Percentiles rank a stretch among this genome's conserved stretches.
Conservation (phyloP, 2,797 vertebrate genomes). For the Phoebastria nigripes region DNA sequence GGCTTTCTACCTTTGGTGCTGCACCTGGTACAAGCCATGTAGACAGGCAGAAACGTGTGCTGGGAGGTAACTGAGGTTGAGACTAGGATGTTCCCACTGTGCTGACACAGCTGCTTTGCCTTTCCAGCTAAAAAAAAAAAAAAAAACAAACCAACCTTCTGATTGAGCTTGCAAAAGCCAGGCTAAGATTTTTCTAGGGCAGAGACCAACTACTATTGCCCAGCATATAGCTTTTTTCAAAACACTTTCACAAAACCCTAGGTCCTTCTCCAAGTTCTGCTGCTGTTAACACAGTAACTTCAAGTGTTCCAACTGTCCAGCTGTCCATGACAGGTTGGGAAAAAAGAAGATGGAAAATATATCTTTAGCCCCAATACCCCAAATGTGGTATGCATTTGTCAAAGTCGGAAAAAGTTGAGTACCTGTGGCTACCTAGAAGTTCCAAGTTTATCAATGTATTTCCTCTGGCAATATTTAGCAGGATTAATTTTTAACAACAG, state of each 20-base stretch:
- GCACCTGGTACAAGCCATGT: background rate
- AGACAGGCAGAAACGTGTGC: background rate
- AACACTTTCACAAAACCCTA: background rate
- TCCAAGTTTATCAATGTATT: background rate
- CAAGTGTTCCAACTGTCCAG: background rate
- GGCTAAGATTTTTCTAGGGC: background rate
- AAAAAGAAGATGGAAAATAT: background rate
- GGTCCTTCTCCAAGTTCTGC: background rate
- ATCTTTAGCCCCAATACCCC: too few species aligned
- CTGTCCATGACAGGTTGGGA: background rate
- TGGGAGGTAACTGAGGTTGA: background rate
- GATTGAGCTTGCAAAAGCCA: background rate
- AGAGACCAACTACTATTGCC: background rate
- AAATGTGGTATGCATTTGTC: background rate
- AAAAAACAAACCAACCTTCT: background rate
- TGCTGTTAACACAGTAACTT: rapidly evolving
- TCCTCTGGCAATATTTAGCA: conserved; percentile 33
- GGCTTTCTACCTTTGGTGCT: background rate
- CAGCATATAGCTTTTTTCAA: background rate
- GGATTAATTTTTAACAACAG: conserved; percentile 27
- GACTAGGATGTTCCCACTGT: background rate
- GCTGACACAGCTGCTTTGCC: background rate
- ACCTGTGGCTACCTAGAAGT: background rate
- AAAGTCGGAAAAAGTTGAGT: background rate
- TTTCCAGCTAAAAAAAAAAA: background rate